phyloP scores from a whole-genome alignment of 2,888 invertebrate species.

The Autographa gamma region DNA sequence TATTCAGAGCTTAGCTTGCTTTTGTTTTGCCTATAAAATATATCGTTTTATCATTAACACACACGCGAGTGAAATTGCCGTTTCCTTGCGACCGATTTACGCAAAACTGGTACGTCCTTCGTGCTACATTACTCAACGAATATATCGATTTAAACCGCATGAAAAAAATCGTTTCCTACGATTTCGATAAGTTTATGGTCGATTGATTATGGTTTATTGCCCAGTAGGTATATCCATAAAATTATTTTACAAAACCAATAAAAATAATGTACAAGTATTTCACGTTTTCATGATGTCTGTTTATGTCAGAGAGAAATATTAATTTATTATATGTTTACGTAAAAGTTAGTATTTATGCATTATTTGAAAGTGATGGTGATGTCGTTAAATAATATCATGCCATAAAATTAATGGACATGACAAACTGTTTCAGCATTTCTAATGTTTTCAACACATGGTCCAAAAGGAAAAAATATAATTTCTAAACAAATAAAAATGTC shows the following conservation, averaged over 20 bases:
- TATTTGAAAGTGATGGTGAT: too few species aligned
- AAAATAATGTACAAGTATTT: background rate
- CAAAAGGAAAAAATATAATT: background rate
- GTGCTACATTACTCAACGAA: slow-evolving; percentile 59
- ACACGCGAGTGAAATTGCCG: slow-evolving; percentile 69
- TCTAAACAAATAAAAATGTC: slow-evolving; percentile 13
- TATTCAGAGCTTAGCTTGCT: slow-evolving; percentile 5
- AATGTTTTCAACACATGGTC: too few species aligned
- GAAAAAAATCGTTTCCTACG: slow-evolving; percentile 47
- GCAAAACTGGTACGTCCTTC: slow-evolving; percentile 69
- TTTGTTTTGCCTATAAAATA: slow-evolving; percentile 37
- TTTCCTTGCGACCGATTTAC: slow-evolving; percentile 70
- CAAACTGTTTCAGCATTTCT: too few species aligned
- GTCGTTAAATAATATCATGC: too few species aligned
- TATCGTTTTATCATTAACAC: slow-evolving; percentile 47
- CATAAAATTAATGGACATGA: too few species aligned
- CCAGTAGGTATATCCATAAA: background rate
- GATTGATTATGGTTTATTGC: slow-evolving; percentile 24
- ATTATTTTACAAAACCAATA: slow-evolving; percentile 8
- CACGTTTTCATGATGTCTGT: background rate
- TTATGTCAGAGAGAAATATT: background rate
- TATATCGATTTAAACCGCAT: slow-evolving; percentile 46
- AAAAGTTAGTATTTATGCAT: too few species aligned
- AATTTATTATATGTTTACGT: too few species aligned
- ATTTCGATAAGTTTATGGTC: slow-evolving; percentile 44